A percentile compares a stretch with the other conserved stretches of the same genome.
Evolutionary conservation across 2,113 vertebrate species (phyloP).

Genomic region (Mirza zaza): DNA sequence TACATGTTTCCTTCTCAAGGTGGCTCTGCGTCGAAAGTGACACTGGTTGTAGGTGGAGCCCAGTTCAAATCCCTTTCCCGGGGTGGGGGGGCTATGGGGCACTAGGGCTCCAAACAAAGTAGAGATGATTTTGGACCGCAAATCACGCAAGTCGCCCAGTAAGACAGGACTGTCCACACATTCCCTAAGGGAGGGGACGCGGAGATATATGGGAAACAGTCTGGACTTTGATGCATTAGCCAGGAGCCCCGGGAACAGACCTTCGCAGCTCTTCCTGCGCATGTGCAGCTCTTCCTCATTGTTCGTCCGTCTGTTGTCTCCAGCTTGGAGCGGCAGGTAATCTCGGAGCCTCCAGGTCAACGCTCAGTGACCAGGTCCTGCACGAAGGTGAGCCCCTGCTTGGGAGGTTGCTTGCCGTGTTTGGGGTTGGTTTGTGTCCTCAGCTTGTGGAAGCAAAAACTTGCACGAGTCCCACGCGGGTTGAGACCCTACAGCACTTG

Average conservation of each 20-base stretch:
- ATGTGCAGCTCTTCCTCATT: conserved; percentile 36
- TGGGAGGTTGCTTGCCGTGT: neutral
- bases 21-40: neutral
- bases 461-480: neutral
- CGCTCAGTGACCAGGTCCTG: neutral
- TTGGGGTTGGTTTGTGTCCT: neutral
- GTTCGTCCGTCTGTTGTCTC: neutral
- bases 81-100: neutral
- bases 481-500: neutral
- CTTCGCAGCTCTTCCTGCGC: conserved; percentile 28
- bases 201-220: neutral
- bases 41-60: neutral
- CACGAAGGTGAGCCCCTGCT: neutral
- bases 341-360: fast-evolving
- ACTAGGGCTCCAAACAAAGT: neutral
- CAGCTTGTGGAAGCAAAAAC: neutral
- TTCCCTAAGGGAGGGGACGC: neutral
- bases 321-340: neutral
- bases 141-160: neutral
- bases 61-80: neutral
- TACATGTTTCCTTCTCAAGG: neutral
- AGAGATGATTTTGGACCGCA: neutral
- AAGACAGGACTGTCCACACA: neutral
- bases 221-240: neutral
- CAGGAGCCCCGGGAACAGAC: neutral